phyloP scores from a whole-genome alignment of 2,888 invertebrate species.

The Calameuta filiformis region DNA sequence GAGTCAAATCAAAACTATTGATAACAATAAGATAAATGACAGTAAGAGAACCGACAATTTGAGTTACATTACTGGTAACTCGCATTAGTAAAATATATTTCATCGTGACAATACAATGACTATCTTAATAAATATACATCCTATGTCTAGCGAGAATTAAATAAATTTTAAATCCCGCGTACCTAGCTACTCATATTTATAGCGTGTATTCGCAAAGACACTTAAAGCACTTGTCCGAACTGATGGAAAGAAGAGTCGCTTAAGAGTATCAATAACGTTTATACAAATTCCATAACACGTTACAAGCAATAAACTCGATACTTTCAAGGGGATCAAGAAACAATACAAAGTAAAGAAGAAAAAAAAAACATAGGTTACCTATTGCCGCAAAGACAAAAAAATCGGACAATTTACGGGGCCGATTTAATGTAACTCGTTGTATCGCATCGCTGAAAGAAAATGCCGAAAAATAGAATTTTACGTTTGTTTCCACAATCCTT shows the following conservation, averaged over 20 bases:
- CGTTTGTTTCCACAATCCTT: neutral
- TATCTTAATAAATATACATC: constrained; percentile 8
- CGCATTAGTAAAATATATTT: constrained; percentile 24
- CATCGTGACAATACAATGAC: constrained; percentile 36
- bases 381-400: neutral
- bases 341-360: neutral
- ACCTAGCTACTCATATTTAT: neutral
- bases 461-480: neutral
- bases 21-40: neutral
- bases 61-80: constrained; percentile 7
- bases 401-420: neutral
- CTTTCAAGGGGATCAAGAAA: neutral
- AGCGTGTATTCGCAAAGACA: neutral
- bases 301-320: neutral
- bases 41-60: neutral
- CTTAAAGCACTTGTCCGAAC: neutral
- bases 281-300: neutral
- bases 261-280: neutral
- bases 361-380: neutral
- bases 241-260: neutral
- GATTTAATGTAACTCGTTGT: neutral
- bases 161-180: neutral
- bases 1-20: neutral
- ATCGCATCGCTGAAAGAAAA: neutral
- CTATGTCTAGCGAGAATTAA: neutral